Base-by-base conservation (phyloP, 1,140 invertebrate genomes). In the Lithobius niger region DNA sequence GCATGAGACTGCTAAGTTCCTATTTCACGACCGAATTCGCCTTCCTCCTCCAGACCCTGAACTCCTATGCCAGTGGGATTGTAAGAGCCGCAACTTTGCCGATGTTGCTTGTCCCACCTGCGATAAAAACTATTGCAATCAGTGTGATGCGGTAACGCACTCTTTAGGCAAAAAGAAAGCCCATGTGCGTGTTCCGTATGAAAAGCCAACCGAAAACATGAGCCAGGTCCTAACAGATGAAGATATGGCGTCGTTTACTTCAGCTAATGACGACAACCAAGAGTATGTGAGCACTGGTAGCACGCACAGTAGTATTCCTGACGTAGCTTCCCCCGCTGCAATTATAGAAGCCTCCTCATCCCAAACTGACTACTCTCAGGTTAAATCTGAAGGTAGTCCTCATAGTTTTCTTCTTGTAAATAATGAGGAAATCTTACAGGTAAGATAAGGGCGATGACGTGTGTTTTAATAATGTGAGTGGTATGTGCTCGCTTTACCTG, bases 21-120 rank as follows among this genome's bases (percentile, higher is more conserved):
- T 64, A 22, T 67, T 66, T 59, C 70, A 73, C 52, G 64, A 66
- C 15, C 57, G 67, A 52, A 52, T 58, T 50, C 27, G 47, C n/a
- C 57, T 71, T 27, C 59, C 62, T 19, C 55, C 54, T 15, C 62
- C 64, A 31, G 57, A 61, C 22, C 42, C 42, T 15, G 66, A 65
- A 43, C 54, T 60, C 47, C 54, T 72, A 1, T 73, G 69, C 59
- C 63, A 71, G 27, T 59, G 62, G n/a, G 51, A 57, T 31, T 73
- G 70, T 57, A 50, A 58, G 40, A 59, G 65, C 19, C 57, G 60
- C 52, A 72, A 73, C 54, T 71, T 65, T 60, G 67, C 68, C 16
- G 71, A 71, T 57, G 51, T 71, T 21, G 57, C 61, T 43, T 73
- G 70, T 60, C 60, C 64, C 40, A 59, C 62, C 31, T 72, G 70